phyloP scores from a whole-genome alignment of 2,888 invertebrate genomes.

The Melolontha melolontha region DNA sequence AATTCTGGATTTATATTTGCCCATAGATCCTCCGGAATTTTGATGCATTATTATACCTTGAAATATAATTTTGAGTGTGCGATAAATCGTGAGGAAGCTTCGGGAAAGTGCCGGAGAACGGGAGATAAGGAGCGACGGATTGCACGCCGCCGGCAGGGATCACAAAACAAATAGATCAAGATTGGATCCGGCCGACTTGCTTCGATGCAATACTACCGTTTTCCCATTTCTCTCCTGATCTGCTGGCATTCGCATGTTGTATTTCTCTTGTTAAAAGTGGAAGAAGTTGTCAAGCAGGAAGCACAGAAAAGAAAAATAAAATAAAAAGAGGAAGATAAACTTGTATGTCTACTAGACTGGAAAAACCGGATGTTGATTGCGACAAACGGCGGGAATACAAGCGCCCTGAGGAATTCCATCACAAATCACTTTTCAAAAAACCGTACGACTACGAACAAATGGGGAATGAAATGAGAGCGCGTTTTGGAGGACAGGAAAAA shows the following conservation, averaged over 20 bases:
- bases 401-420: slow-evolving; percentile 57
- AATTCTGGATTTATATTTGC: slow-evolving; percentile 66
- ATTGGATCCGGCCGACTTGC: slow-evolving; percentile 61
- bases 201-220: slow-evolving; percentile 36
- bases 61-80: slow-evolving; percentile 63
- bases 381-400: slow-evolving; percentile 62
- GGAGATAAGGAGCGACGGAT: slow-evolving; percentile 63
- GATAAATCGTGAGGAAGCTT: slow-evolving; percentile 55
- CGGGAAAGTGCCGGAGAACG: slow-evolving; percentile 59
- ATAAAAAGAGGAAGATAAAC: slow-evolving; percentile 56
- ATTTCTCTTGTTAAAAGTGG: slow-evolving; percentile 47
- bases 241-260: slow-evolving; percentile 63
- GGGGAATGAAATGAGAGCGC: slow-evolving; percentile 51
- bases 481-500: not conserved
- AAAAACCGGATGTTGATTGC: slow-evolving; percentile 66
- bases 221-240: slow-evolving; percentile 45
- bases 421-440: slow-evolving; percentile 60
- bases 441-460: slow-evolving; percentile 52
- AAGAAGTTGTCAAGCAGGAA: slow-evolving; percentile 1
- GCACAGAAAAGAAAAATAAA: slow-evolving; percentile 18
- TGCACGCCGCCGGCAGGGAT: slow-evolving; percentile 63
- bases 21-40: slow-evolving; percentile 63
- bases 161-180: slow-evolving; percentile 67
- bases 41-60: slow-evolving; percentile 66
- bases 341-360: slow-evolving; percentile 62